Conservation (phyloP, 2,113 vertebrate genomes). For the Notothenia rossii region DNA sequence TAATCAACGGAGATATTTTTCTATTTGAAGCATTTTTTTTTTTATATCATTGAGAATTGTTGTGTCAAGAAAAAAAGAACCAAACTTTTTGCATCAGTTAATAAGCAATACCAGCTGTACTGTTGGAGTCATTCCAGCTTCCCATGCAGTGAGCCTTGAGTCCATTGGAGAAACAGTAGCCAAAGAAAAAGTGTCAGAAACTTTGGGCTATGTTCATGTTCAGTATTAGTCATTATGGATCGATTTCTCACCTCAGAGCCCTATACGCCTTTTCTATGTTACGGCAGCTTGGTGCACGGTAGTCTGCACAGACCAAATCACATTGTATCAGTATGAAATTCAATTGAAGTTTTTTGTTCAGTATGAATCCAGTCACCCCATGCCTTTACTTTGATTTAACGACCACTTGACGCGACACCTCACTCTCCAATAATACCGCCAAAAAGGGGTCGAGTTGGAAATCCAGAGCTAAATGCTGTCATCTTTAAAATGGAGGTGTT, state of each 20-base stretch:
- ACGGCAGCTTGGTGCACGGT: conserved; percentile 74
- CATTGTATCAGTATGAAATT: conserved; percentile 27
- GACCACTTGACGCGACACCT: conserved; percentile 19
- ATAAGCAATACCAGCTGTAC: conserved; percentile 79
- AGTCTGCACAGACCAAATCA: conserved; percentile 67
- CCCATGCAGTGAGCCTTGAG: conserved; percentile 42
- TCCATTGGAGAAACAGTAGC: conserved; percentile 52
- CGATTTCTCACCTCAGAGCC: conserved; percentile 64
- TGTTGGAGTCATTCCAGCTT: conserved; percentile 62
- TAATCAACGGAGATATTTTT: conserved; percentile 83
- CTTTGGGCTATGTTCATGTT: conserved; percentile 28
- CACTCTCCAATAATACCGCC: conserved; percentile 11
- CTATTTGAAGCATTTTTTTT: conserved; percentile 66
- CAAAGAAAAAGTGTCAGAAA: conserved; percentile 68
- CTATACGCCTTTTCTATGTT: conserved; percentile 62
- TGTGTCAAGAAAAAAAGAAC: conserved; percentile 43
- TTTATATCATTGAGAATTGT: conserved; percentile 47
- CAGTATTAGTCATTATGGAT: conserved; percentile 68
- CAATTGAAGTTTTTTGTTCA: conserved; percentile 35
- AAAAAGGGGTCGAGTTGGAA: conserved; percentile 31
- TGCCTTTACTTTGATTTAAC: conserved; percentile 70
- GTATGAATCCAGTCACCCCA: conserved; percentile 52
- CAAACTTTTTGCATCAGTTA: conserved; percentile 72
- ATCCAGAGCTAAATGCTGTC: conserved; percentile 43
- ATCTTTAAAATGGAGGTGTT: conserved; percentile 24